phyloP scores from a whole-genome alignment of 2,113 vertebrate species.

The Pteruthius melanotis region DNA sequence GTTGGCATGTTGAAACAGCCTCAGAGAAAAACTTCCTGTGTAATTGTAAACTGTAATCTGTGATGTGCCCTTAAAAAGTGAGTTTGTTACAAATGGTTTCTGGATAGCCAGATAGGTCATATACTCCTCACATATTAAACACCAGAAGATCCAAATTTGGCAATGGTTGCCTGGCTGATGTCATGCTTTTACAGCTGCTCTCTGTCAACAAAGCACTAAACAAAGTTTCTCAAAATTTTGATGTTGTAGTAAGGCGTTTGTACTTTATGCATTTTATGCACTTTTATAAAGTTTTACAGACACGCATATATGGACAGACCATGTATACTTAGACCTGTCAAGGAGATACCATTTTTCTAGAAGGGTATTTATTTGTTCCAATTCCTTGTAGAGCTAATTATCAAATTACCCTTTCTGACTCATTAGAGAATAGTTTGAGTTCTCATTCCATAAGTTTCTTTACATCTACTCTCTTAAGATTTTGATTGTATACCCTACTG shows the following conservation, averaged over 20 bases:
- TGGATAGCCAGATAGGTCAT: neutral
- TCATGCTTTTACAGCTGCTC: neutral
- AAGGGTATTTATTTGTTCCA: neutral
- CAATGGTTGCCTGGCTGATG: neutral
- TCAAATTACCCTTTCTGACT: neutral
- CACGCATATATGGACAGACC: neutral
- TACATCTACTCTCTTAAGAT: neutral
- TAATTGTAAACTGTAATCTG: neutral
- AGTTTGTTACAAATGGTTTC: neutral
- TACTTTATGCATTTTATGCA: neutral
- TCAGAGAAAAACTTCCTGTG: neutral
- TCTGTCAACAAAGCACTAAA: neutral
- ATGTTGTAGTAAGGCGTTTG: neutral
- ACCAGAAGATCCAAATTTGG: neutral
- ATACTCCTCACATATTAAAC: neutral
- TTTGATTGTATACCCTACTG: neutral
- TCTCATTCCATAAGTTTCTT: neutral
- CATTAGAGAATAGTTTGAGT: neutral
- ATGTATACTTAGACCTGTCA: neutral
- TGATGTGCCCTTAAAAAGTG: neutral
- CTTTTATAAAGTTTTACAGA: neutral
- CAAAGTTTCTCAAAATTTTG: neutral
- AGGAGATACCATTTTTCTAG: neutral
- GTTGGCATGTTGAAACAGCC: neutral
- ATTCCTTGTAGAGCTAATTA: neutral